Evolutionary conservation across 2,888 invertebrate species (phyloP), one percentile per base, ranked within the genome.

Genomic region (Dolichomitus sp.): DNA sequence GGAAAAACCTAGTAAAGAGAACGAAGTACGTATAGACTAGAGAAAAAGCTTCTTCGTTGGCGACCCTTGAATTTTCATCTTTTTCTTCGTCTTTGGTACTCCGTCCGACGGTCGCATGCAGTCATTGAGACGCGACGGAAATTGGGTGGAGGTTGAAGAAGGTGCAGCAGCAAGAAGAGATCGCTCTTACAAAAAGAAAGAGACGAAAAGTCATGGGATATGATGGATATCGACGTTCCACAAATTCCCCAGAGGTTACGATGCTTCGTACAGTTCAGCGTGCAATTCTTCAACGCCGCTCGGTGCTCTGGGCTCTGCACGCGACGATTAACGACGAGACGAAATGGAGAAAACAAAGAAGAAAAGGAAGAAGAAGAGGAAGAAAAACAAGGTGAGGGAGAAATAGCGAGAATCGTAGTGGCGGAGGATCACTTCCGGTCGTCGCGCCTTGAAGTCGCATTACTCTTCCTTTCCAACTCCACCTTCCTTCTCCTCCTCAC

Each of bases 351-450:
- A 19, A 68, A 63, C 61, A 33, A 68, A 52, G 50, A 76, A 50
- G 66, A 52, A 30, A 40, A 33, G 42, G 65, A 42, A 17, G 23
- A 57, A 19, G 17, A 33, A 11, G 12, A 27, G 30, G 54, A 19
- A 63, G 23, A 33, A 30, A 4, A 19, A 33, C 37, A 37, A 9
- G 37, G 19, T 17, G 54, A 42, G 37, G 61, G 63, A 79, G 66
- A 72, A 72, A 40, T 5, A 30, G 19, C 48, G 52, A 66, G 59
- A 45, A 68, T 61, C 37, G 75, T n/a, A 40, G 61, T 40, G 68
- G 74, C 23, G 57, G 77, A 74, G 78, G 70, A 84, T 84, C 78
- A 75, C 78, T 84, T 84, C 78, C 78, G 84, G 78, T 81, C 70
- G 84, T 78, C 74, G 75, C 81, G 70, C 84, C 81, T 80, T 48